Evolutionary conservation across 2,113 vertebrate genomes (phyloP).

Genomic region (human): DNA sequence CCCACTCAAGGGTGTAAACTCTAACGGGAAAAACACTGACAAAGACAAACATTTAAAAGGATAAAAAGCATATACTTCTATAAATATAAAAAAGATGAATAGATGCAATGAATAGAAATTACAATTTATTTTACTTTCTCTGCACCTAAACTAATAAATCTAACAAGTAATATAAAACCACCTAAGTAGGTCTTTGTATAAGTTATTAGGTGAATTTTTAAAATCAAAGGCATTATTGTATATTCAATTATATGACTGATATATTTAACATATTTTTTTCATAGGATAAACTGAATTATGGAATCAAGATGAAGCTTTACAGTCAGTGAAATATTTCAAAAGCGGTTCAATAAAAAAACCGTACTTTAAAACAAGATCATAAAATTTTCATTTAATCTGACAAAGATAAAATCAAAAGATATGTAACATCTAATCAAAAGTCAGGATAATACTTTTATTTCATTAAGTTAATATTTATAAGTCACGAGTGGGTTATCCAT

Average conservation of each 20-base stretch:
- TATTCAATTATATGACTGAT: background rate
- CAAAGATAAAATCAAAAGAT: conserved; percentile 63
- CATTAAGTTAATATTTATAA: conserved; percentile 76
- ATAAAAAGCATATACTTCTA: background rate
- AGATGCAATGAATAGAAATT: background rate
- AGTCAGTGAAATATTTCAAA: conserved; percentile 44
- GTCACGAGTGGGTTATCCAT: conserved; percentile 61
- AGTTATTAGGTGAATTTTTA: background rate
- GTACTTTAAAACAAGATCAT: conserved; percentile 55
- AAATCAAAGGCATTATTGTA: background rate
- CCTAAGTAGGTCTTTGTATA: background rate
- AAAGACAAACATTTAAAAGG: background rate
- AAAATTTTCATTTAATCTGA: conserved; percentile 68
- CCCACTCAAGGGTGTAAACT: background rate
- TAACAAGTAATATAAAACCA: background rate
- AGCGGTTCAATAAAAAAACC: conserved; percentile 17
- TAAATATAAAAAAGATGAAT: background rate
- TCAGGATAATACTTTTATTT: conserved; percentile 44
- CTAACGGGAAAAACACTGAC: background rate
- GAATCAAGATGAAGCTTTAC: background rate
- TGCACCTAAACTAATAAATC: background rate
- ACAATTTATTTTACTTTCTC: background rate
- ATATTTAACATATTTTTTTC: conserved; percentile 41
- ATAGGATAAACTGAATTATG: background rate
- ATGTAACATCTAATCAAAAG: conserved; percentile 50